A percentile compares a stretch with the other conserved stretches of the same genome.
Conservation (phyloP, 1,140 invertebrate species). For the Cepaea nemoralis region DNA sequence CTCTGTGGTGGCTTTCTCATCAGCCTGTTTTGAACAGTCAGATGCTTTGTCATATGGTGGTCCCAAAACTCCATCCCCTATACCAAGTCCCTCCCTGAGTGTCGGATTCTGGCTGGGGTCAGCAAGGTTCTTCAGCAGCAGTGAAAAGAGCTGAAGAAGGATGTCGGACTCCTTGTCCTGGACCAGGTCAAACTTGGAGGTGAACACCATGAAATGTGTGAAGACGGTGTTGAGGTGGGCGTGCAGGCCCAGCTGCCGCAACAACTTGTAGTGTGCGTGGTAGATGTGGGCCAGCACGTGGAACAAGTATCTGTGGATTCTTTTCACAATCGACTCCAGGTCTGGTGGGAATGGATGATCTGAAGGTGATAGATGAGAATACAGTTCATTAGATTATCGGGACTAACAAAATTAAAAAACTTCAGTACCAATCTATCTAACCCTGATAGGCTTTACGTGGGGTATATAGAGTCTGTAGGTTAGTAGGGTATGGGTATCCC, state of each 20-base stretch:
- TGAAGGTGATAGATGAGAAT: conserved; percentile 67
- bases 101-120: conserved; percentile 62
- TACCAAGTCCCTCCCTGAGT: conserved; percentile 28
- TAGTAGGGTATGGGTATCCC: too few relatives aligned
- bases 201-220: conserved; percentile 92
- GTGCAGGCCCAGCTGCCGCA: conserved; percentile 91
- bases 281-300: conserved; percentile 98
- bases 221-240: conserved; percentile 94
- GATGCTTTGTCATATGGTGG: not conserved
- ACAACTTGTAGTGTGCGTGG: conserved; percentile 96
- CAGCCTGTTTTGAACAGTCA: not conserved
- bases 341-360: conserved; percentile 94
- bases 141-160: conserved; percentile 76
- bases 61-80: conserved; percentile 13
- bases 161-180: conserved; percentile 93
- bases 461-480: too few relatives aligned
- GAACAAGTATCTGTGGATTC: conserved; percentile 95
- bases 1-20: not conserved
- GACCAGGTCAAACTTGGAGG: conserved; percentile 88
- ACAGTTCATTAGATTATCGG: not conserved
- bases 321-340: conserved; percentile 94
- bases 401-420: too few relatives aligned
- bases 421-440: too few relatives aligned
- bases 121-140: conserved; percentile 61
- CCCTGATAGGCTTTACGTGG: too few relatives aligned